phyloP scores from a whole-genome alignment of 2,797 vertebrate genomes.

The Gymnocypris eckloni region DNA sequence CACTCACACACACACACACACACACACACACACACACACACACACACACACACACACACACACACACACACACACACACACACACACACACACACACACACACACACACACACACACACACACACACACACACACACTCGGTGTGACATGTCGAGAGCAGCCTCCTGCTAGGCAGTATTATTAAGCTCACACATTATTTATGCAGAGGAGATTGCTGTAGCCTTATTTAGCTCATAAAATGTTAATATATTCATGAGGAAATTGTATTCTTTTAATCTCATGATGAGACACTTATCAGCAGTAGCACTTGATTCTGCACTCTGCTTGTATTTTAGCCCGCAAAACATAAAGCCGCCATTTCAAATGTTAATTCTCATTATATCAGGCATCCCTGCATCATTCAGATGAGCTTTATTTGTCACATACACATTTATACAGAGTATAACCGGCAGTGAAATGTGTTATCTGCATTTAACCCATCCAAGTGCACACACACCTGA shows the following conservation, averaged over 20 bases:
- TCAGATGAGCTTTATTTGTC: too few species aligned
- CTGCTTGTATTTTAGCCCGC: constrained; percentile 84
- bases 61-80: constrained; percentile 72
- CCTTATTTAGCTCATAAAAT: constrained; percentile 92
- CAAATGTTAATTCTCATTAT: constrained; percentile 81
- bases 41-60: constrained; percentile 69
- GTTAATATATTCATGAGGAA: constrained; percentile 98
- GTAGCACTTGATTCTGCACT: constrained; percentile 83
- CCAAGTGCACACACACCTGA: too few species aligned
- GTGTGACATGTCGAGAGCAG: constrained; percentile 84
- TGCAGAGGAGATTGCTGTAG: constrained; percentile 88
- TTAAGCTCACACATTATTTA: constrained; percentile 86
- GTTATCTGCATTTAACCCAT: too few species aligned
- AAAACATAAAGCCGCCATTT: constrained; percentile 82
- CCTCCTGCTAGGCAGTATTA: constrained; percentile 83
- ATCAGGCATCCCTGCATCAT: constrained; percentile 69
- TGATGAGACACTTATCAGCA: constrained; percentile 92
- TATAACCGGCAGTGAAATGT: too few species aligned
- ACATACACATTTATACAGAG: too few species aligned
- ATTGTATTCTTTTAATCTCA: constrained; percentile 96
- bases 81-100: too few species aligned
- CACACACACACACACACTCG: constrained; percentile 59
- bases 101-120: too few species aligned
- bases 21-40: neutral
- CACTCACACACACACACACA: neutral